phyloP scores from a whole-genome alignment of 2,797 vertebrate genomes.

The Sebastolobus alascanus region DNA sequence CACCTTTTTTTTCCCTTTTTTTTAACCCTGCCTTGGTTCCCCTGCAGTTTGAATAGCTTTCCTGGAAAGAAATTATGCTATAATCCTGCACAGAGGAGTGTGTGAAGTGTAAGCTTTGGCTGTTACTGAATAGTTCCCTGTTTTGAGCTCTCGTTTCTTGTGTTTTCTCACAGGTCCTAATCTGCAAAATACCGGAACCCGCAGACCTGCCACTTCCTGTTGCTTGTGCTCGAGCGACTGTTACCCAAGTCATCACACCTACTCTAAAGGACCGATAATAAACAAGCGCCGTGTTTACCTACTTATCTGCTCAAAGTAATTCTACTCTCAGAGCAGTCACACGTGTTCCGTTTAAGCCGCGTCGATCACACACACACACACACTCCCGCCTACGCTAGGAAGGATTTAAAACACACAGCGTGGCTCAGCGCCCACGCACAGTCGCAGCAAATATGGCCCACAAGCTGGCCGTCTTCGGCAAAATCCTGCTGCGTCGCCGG shows the following conservation, averaged over 20 bases:
- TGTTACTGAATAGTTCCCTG: conserved; percentile 36
- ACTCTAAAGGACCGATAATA: conserved; percentile 28
- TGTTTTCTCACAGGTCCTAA: conserved; percentile 67
- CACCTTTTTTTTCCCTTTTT: accelerated
- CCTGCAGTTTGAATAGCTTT: conserved; percentile 18
- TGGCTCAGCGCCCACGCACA: conserved; percentile 53
- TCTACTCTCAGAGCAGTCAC: conserved; percentile 25
- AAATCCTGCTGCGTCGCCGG: conserved; percentile 90
- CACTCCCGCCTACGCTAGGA: conserved; percentile 38
- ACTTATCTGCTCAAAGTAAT: conserved; percentile 35
- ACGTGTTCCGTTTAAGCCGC: conserved; percentile 42
- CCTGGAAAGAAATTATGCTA: conserved; percentile 9
- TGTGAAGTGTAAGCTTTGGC: conserved; percentile 42
- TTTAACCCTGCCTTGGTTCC: neutral
- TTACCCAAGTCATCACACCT: conserved; percentile 18
- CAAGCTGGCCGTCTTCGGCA: conserved; percentile 83
- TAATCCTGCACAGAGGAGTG: conserved; percentile 39
- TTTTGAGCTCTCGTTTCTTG: conserved; percentile 62
- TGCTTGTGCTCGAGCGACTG: conserved; percentile 9
- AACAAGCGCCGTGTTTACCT: conserved; percentile 15
- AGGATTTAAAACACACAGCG: conserved; percentile 53
- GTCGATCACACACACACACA: conserved; percentile 27
- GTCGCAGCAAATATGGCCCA: conserved; percentile 74
- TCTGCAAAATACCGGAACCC: conserved; percentile 44
- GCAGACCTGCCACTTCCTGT: conserved; percentile 42